phyloP scores from a whole-genome alignment of 2,888 invertebrate genomes.

The Caenorhabditis angaria region DNA sequence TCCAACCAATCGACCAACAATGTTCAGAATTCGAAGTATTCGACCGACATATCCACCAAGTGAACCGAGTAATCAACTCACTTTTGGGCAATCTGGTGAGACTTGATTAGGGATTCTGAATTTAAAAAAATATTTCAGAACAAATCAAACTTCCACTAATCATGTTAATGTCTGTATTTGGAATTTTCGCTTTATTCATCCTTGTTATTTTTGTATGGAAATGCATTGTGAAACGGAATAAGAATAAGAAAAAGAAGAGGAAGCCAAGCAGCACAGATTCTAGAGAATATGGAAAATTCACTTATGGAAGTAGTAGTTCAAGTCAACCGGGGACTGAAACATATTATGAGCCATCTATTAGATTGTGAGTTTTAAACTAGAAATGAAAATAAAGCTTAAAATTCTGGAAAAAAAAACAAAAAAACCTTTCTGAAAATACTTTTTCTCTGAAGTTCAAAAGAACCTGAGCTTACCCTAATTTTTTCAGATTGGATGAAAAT shows the following conservation, averaged over 20 bases:
- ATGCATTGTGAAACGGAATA: slow-evolving; percentile 19
- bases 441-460: neutral
- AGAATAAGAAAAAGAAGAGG: slow-evolving; percentile 24
- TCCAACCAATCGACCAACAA: slow-evolving; percentile 16
- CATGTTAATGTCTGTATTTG: slow-evolving; percentile 25
- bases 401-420: slow-evolving; percentile 17
- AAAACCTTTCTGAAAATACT: too few species aligned
- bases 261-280: slow-evolving; percentile 24
- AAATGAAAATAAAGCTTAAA: neutral
- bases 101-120: neutral
- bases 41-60: slow-evolving; percentile 42
- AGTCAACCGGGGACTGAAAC: slow-evolving; percentile 51
- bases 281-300: slow-evolving; percentile 36
- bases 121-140: slow-evolving; percentile 14
- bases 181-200: slow-evolving; percentile 22
- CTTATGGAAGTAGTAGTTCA: slow-evolving; percentile 34
- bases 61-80: slow-evolving; percentile 29
- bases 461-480: slow-evolving; percentile 1
- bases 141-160: slow-evolving; percentile 26
- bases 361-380: slow-evolving; percentile 42
- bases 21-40: slow-evolving; percentile 42
- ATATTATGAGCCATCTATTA: slow-evolving; percentile 50
- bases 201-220: slow-evolving; percentile 21
- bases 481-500: slow-evolving; percentile 41
- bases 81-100: slow-evolving; percentile 24